Conservation (phyloP, 1,140 invertebrate genomes). For the Listronotus bonariensis region DNA sequence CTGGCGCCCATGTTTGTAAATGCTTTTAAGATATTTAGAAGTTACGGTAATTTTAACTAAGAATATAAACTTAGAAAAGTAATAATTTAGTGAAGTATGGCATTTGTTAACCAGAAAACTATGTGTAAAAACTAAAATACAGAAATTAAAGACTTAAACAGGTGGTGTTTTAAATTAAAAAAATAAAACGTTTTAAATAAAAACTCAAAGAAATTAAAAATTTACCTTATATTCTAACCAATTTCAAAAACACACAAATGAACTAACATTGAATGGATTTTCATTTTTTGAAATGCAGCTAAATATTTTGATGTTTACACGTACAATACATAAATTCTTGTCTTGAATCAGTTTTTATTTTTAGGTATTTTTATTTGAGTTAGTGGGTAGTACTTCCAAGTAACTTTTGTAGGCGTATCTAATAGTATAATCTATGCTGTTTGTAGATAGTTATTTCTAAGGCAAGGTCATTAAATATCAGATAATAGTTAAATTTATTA, state of each 20-base stretch:
- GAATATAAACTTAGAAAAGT: no score
- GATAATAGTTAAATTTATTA: no score
- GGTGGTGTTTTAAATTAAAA: no score
- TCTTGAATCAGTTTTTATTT: constrained; percentile 17
- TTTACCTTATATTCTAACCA: neutral
- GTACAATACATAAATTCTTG: neutral
- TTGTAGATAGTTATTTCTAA: no score
- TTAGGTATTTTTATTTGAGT: constrained; percentile 5
- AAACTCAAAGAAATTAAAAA: no score
- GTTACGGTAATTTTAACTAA: no score
- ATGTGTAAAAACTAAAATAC: no score
- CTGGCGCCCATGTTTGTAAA: no score
- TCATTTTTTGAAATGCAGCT: neutral
- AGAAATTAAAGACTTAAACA: no score
- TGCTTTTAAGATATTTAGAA: no score
- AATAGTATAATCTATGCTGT: neutral
- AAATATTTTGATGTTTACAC: neutral
- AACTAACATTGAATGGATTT: neutral
- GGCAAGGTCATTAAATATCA: neutral
- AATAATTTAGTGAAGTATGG: no score
- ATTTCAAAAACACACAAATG: neutral
- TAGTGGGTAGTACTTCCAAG: neutral
- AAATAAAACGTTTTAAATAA: neutral
- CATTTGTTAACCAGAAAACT: no score
- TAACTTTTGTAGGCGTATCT: neutral